phyloP scores from a whole-genome alignment of 2,888 invertebrate genomes.

The Orthonevra nobilis region DNA sequence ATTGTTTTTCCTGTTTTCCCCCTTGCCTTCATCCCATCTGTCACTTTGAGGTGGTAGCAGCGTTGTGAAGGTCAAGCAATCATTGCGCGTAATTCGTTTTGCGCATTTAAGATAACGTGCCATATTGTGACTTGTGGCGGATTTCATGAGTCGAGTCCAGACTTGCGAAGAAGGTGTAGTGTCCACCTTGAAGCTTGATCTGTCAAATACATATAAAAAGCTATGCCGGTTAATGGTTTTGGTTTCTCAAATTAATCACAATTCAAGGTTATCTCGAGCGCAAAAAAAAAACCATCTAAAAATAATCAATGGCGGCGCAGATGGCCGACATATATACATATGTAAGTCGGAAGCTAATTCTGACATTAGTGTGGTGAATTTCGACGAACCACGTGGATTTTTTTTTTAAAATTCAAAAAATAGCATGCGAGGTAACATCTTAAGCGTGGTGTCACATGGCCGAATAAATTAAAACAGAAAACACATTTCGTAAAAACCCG shows the following conservation, averaged over 20 bases:
- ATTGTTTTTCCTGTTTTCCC: conserved; percentile 1
- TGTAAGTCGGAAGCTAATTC: conserved; percentile 24
- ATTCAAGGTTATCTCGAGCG: conserved; percentile 60
- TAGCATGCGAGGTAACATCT: conserved; percentile 61
- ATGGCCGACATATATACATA: conserved; percentile 41
- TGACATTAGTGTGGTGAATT: conserved; percentile 1
- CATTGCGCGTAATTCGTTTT: conserved; percentile 47
- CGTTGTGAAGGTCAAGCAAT: conserved; percentile 59
- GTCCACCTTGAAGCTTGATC: conserved; percentile 11
- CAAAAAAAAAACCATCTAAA: conserved; percentile 45
- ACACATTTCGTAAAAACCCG: conserved; percentile 54
- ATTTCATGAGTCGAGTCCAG: too few relatives aligned
- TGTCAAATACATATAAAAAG: conserved; percentile 15
- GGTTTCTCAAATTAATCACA: conserved; percentile 40
- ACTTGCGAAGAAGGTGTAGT: background rate
- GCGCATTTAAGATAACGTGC: conserved; percentile 46
- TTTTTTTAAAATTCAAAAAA: conserved; percentile 36
- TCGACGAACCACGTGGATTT: conserved; percentile 54
- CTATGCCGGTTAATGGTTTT: too few relatives aligned
- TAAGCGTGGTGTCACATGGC: conserved; percentile 35
- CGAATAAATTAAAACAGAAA: conserved; percentile 59
- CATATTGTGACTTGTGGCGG: too few relatives aligned
- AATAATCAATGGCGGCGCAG: conserved; percentile 59
- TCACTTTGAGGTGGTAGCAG: conserved; percentile 39
- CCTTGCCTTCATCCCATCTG: background rate